Evolutionary conservation across 30 jellyfish, hydroid and myxozoan genomes (phyloP), one percentile per base, ranked within the genome.

Genomic region (Rhopilema esculentum): DNA sequence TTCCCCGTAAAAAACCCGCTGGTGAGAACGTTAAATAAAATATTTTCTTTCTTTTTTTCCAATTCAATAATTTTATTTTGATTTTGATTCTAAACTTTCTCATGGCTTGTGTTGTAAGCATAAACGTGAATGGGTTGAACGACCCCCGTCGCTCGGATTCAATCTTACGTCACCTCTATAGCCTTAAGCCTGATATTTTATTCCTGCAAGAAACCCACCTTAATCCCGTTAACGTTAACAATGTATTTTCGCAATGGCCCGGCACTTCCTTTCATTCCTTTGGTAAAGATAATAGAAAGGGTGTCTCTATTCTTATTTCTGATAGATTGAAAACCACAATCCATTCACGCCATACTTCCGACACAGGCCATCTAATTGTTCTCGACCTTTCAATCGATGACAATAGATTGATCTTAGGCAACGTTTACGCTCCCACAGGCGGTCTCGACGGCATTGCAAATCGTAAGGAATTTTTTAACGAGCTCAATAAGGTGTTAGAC

Each of bases 111-210:
- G 50, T 74, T 48, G 70, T 65, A 74, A 48, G 84, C 49, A 74
- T 74, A 21, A 74, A 74, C 33, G 84, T 74, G 84, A 48, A 74
- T 74, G 84, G 84, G 31, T 49, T 74, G 70, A 40, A 15, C 30
- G 84, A 74, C 71, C 71, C 84, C 70, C 69, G 28, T 21, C 33
- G 50, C 26, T 19, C 49, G 48, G 84, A 30, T 24, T 27, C 84
- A 33, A 49, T 74, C 50, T 74, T 74, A 12, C 84, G 32, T 4
- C n/a, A 74, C 40, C 25, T 74, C 9, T 21, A 32, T 1, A 27
- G 48, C 22, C 25, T 27, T 24, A 74, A 74, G 26, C 70, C 24
- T 30, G 84, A 74, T 24, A 74, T 74, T 32, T 21, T 74, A 18
- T 24, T 74, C 25, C 15, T 74, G 70, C 84, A 74, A 74, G 84